Base-by-base conservation (phyloP, 1,140 invertebrate species). In the Aradophagus sp. region DNA sequence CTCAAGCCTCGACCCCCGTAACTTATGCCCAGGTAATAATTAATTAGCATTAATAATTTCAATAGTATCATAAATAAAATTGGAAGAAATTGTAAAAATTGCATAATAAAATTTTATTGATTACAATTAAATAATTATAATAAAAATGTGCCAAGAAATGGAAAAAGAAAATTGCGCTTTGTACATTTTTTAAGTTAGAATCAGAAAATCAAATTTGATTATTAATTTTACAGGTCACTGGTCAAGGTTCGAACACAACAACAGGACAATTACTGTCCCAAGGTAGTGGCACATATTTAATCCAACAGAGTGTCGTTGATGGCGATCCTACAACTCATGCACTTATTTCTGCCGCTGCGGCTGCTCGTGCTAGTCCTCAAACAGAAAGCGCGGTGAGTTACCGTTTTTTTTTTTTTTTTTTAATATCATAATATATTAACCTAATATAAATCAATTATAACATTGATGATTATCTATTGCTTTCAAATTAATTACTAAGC, bases 321-420 rank as follows among this genome's bases (percentile, higher is more conserved):
- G 75, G 84, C 67, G 81, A 89, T 85, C 74, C 89, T 82, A 69
- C 90, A 82, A 79, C 89, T 79, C 79, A 87, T 4, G 78, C 88
- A 1, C 85, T 90, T 13, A 88, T 90, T 77, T 84, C 89, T 6
- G 89, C 87, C 23, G 75, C 83, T 15, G 75, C 82, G 11, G 88
- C 89, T 19, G 89, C 89, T 19, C 87, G 91, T 35, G 87, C 90
- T 1, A 93, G 92, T 75, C 92, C 93, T 11, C 92, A 93, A 74
- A 92, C 92, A 34, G 91, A 91, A 75, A 88, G 85, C 52, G 86
- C 87, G 50, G 86, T 87, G 79, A 80, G 85, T 84, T 65, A 7
- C 4, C n/a, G 17, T 39, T 31, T 31, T 6, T 11, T 10, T 11
- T 2, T 31, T 23, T 23, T 4, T 8, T 5, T 5, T 5, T 5